These are phyloP conservation scores for Caiman crocodilus DNA, from an alignment of 2,797 vertebrate genomes.

Conservation along the genomic window DNA sequence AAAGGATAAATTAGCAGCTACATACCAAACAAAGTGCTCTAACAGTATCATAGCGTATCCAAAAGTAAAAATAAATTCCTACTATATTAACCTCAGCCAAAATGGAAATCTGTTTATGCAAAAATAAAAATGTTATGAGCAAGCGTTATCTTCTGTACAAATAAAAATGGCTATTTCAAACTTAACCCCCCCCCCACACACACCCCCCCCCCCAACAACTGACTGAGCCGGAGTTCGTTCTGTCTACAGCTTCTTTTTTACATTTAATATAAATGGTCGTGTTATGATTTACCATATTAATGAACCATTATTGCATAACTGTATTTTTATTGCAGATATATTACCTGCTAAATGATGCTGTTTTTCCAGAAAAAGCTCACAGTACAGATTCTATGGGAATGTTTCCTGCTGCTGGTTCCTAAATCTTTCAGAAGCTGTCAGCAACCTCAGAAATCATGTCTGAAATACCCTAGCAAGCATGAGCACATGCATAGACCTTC, in stretches of 20 bases:
- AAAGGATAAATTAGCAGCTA: slow-evolving; percentile 91
- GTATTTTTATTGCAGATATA: slow-evolving; percentile 83
- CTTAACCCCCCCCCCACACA: slow-evolving; percentile 45
- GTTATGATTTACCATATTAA: slow-evolving; percentile 82
- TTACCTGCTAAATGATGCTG: slow-evolving; percentile 80
- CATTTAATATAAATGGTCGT: slow-evolving; percentile 76
- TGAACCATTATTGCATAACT: slow-evolving; percentile 82
- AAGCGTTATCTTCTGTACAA: slow-evolving; percentile 72
- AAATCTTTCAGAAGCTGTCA: slow-evolving; percentile 86
- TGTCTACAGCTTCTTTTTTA: slow-evolving; percentile 75
- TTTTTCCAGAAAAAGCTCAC: slow-evolving; percentile 70
- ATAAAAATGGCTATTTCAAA: slow-evolving; percentile 77
- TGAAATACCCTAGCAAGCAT: slow-evolving; percentile 78
- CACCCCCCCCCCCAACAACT: slow-evolving; percentile 40
- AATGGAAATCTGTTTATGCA: slow-evolving; percentile 78
- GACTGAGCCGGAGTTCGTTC: slow-evolving; percentile 65
- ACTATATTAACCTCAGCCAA: slow-evolving; percentile 72
- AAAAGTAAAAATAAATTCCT: slow-evolving; percentile 63
- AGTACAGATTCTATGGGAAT: slow-evolving; percentile 75
- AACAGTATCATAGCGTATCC: slow-evolving; percentile 53
- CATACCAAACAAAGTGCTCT: slow-evolving; percentile 86
- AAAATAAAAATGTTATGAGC: slow-evolving; percentile 78
- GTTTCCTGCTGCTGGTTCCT: slow-evolving; percentile 82
- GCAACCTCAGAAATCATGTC: slow-evolving; percentile 82
- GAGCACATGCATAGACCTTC: slow-evolving; percentile 71